Evolutionary conservation across 1,140 invertebrate species (phyloP), one percentile per base, ranked within the genome.

Genomic region (Globodera ellingtonae): DNA sequence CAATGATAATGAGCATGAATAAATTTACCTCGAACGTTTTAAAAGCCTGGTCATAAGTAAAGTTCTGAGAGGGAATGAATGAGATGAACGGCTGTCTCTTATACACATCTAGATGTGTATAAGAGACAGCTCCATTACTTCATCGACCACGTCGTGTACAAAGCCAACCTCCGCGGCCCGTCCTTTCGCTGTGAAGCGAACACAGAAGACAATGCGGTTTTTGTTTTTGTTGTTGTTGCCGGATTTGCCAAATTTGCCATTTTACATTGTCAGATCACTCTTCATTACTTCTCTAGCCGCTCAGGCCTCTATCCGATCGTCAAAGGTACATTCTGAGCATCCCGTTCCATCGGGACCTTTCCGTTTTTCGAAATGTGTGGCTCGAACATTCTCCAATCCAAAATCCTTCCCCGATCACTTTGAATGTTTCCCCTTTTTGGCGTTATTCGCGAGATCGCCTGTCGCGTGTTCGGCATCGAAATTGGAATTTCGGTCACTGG

Each of bases 291-390:
- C 81, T 90, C 88, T 4, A 81, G 82, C 21, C 78, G 90, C 46
- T 83, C 83, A 3, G 89, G 89, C 3, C 80, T 90, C 13, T 90
- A 90, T 79, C 90, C 90, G 9, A 90, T 90, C 77, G 90, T 90
- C 24, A 86, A 88, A 84, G 90, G 90, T 90, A 80, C 35, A 35
- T 35, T 35, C 35, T 35, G 35, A 35, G 35, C 35, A 35, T 35
- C 35, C 35, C 35, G 35, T 35, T 35, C 35, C 35, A 35, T 35
- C 1, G 35, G 35, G 1, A 35, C 35, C 35, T 35, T 35, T 3
- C 35, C 35, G 35, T 2, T 35, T 35, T 35, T 1, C 35, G 35
- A 35, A 35, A 35, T 35, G 35, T 35, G 35, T 35, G 35, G 35
- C 35, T 3, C 35, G 35, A 35, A 35, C 3, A 35, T 35, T 35